Evolutionary conservation across 2,888 invertebrate species (phyloP), one percentile per base, ranked within the genome.

Genomic region (Ophion costatus): DNA sequence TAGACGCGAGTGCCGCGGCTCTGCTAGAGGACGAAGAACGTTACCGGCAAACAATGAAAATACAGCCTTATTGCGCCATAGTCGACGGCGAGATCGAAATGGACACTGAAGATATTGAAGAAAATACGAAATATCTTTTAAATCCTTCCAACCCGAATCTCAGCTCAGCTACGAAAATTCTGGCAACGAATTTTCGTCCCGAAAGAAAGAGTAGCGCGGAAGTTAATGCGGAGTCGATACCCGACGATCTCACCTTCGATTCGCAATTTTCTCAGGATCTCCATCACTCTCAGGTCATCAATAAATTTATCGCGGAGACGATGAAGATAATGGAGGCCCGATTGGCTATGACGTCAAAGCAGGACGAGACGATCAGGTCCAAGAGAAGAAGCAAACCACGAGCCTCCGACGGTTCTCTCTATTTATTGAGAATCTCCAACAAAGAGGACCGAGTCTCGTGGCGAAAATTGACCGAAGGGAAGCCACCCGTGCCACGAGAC

Each of bases 11-110:
- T 84, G 90, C 91, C 17, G 91, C 89, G 51, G 94, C 94, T 7
- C 88, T 94, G 14, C 81, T 94, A 6, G 92, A 90, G 7, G 94
- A 94, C 87, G 93, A 93, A 87, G 87, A 85, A n/a, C 74, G 81
- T 78, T 84, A 61, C 14, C 82, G 74, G 33, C 73, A 77, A 6
- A 24, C 69, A 70, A 22, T 22, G 0, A 57, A 24, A 56, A 56
- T 63, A 29, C n/a, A 42, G 38, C 33, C 24, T 66, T 22, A 10
- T 38, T 14, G 20, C 17, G 17, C 14, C 11, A 45, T 14, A 14
- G 6, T 14, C 24, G 73, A 61, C 2, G 11, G 2, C 14, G 29
- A 75, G 24, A 64, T 22, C 22, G n/a, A 24, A n/a, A 24, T 42
- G 74, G 63, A 75, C n/a, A 29, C 17, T 24, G 51, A 75, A n/a